Conservation (phyloP, 2,888 invertebrate species). For the Chromoteleia sp. region DNA sequence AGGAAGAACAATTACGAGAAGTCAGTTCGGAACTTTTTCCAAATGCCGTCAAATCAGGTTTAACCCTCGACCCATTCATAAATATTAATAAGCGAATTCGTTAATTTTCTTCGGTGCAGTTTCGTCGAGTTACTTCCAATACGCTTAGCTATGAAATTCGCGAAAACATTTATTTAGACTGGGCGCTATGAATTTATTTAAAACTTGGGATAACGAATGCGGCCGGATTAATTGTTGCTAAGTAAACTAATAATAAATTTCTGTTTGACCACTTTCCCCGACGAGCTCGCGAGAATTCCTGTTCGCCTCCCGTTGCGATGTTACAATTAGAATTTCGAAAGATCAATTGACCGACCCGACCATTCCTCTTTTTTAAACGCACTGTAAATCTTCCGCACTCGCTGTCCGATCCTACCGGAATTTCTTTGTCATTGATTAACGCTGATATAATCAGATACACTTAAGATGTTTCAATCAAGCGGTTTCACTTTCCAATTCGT, state of each 20-base stretch:
- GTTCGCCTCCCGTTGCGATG: not conserved
- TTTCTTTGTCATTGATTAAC: constrained; percentile 60
- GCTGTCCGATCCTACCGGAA: constrained; percentile 25
- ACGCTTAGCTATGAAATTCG: constrained; percentile 44
- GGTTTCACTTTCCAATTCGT: constrained; percentile 40
- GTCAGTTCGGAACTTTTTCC: constrained; percentile 48
- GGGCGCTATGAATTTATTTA: constrained; percentile 48
- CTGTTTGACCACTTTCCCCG: constrained; percentile 40
- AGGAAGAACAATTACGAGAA: constrained; percentile 57
- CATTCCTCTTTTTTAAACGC: constrained; percentile 60
- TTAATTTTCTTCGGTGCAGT: constrained; percentile 49
- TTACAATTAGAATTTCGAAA: constrained; percentile 61
- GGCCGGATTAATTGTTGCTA: constrained; percentile 45
- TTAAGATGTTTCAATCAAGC: constrained; percentile 34
- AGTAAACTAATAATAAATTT: constrained; percentile 58
- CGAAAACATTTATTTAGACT: constrained; percentile 58
- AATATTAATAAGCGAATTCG: constrained; percentile 65
- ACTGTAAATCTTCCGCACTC: constrained; percentile 53
- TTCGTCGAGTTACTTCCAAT: constrained; percentile 44
- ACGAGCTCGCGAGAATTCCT: constrained; percentile 16
- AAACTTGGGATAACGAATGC: constrained; percentile 51
- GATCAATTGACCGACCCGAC: constrained; percentile 52
- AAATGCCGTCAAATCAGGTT: constrained; percentile 50
- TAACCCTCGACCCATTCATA: constrained; percentile 56
- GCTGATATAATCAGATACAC: constrained; percentile 17